phyloP scores from a whole-genome alignment of 2,888 invertebrate genomes.

The Osedax frankpressi region DNA sequence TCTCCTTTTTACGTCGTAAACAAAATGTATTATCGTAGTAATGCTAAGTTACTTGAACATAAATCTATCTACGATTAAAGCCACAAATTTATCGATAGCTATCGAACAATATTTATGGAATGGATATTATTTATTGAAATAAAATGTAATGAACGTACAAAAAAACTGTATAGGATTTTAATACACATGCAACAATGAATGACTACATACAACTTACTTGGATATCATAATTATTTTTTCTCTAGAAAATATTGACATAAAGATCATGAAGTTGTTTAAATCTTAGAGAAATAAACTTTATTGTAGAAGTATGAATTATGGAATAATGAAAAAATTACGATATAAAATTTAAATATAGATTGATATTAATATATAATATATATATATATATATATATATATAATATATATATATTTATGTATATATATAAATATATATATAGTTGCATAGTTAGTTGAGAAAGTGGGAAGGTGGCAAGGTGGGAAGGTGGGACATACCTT shows the following conservation, averaged over 20 bases:
- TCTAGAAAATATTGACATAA: slow-evolving; percentile 28
- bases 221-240: slow-evolving; percentile 31
- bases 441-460: background rate
- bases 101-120: too few relatives aligned
- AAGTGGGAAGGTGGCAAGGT: background rate
- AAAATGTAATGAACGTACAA: too few relatives aligned
- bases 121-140: too few relatives aligned
- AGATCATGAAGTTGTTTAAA: background rate
- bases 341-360: too few relatives aligned
- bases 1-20: slow-evolving; percentile 34
- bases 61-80: background rate
- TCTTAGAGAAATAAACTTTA: too few relatives aligned
- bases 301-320: too few relatives aligned
- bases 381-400: background rate
- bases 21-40: background rate
- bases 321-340: too few relatives aligned
- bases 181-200: too few relatives aligned
- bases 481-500: slow-evolving; percentile 33
- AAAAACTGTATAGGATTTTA: too few relatives aligned
- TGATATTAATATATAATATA: too few relatives aligned
- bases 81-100: too few relatives aligned
- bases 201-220: slow-evolving; percentile 35
- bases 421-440: background rate
- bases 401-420: background rate
- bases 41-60: background rate